Conservation (phyloP, 2,888 invertebrate species). For the Iselma pallidipennis region DNA sequence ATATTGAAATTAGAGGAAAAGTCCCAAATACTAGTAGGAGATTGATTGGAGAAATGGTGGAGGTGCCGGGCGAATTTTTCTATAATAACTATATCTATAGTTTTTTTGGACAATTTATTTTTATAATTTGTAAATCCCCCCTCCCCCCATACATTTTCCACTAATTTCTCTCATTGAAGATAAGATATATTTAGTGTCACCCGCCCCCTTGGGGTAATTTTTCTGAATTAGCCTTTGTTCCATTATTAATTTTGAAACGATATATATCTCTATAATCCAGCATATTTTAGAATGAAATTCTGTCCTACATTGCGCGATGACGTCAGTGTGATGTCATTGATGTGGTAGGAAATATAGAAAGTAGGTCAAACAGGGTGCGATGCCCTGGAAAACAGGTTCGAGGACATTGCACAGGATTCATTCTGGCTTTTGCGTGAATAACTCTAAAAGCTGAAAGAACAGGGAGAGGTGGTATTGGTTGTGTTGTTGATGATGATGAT, state of each 20-base stretch:
- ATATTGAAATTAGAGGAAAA: too few relatives aligned
- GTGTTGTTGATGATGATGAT: too few relatives aligned
- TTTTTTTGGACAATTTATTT: too few relatives aligned
- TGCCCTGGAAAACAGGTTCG: constrained; percentile 59
- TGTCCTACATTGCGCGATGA: constrained; percentile 61
- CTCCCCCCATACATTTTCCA: background rate
- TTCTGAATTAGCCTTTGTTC: background rate
- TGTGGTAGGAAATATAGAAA: constrained; percentile 59
- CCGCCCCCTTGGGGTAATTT: too few relatives aligned
- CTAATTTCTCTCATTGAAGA: background rate
- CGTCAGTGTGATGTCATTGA: constrained; percentile 60
- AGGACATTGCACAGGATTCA: constrained; percentile 52
- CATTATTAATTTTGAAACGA: background rate
- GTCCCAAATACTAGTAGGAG: too few relatives aligned
- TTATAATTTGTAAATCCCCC: background rate
- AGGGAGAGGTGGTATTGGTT: background rate
- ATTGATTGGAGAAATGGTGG: background rate
- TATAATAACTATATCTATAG: too few relatives aligned
- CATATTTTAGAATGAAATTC: constrained; percentile 69
- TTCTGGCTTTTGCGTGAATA: constrained; percentile 42
- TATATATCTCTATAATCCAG: constrained; percentile 36
- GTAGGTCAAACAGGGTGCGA: constrained; percentile 71
- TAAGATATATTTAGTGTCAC: constrained; percentile 16
- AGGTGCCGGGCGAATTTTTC: background rate
- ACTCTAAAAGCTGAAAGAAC: constrained; percentile 11